These are phyloP conservation scores for Tenthredo amoena DNA, from an alignment of 2,888 invertebrate species.

Conservation along the genomic window DNA sequence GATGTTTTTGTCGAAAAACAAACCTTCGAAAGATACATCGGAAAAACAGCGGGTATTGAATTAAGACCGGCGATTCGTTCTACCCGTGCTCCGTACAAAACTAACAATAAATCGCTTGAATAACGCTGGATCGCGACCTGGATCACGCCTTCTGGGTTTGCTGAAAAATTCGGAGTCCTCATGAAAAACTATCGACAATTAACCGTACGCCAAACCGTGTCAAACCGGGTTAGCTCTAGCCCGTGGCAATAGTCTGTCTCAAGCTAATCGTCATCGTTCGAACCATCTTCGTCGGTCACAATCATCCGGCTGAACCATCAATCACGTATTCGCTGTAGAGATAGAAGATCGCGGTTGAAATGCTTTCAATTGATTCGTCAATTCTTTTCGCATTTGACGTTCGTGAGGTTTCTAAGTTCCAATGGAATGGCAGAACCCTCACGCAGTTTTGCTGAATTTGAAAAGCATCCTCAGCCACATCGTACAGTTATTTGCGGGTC, in stretches of 20 bases:
- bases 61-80: slow-evolving; percentile 59
- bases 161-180: neutral
- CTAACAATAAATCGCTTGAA: neutral
- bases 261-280: neutral
- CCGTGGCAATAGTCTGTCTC: neutral
- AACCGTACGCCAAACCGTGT: slow-evolving; percentile 18
- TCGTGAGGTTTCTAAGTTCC: neutral
- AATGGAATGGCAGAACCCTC: neutral
- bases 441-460: neutral
- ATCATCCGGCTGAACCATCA: neutral
- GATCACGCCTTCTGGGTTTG: neutral
- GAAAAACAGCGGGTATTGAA: slow-evolving; percentile 59
- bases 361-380: neutral
- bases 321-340: neutral
- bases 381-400: neutral
- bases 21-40: slow-evolving; percentile 28
- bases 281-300: neutral
- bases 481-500: slow-evolving; percentile 40
- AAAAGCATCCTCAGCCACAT: neutral
- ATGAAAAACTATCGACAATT: slow-evolving; percentile 25
- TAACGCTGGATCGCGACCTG: neutral
- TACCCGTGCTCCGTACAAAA: slow-evolving; percentile 40
- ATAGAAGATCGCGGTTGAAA: neutral
- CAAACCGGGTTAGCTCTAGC: slow-evolving; percentile 12
- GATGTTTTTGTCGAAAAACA: slow-evolving; percentile 44